phyloP scores from a whole-genome alignment of 2,888 invertebrate species.

The Anthrax anthrax region DNA sequence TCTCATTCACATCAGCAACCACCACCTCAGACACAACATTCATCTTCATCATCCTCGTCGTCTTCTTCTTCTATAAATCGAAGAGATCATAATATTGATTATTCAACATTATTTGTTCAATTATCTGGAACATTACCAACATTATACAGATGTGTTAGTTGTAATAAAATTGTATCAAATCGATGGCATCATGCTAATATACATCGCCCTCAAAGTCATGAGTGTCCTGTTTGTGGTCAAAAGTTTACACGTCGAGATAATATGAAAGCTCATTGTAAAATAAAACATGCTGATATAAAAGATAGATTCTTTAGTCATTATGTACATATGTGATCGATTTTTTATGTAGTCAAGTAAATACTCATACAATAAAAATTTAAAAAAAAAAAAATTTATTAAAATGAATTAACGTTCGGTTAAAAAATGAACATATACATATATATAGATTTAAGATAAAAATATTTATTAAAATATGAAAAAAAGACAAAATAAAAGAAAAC shows the following conservation, averaged over 20 bases:
- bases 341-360: conserved; percentile 17
- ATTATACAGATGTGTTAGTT: conserved; percentile 43
- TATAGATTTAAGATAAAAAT: not conserved
- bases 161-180: conserved; percentile 47
- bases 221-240: conserved; percentile 43
- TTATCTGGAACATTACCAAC: conserved; percentile 34
- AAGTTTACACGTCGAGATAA: conserved; percentile 48
- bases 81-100: conserved; percentile 35
- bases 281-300: conserved; percentile 40
- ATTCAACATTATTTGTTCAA: conserved; percentile 34
- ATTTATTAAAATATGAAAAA: not conserved
- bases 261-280: conserved; percentile 47
- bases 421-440: not conserved
- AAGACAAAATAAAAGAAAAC: conserved; percentile 3
- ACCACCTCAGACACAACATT: conserved; percentile 8
- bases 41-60: conserved; percentile 18
- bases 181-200: conserved; percentile 49
- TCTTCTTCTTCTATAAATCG: conserved; percentile 29
- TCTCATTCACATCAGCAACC: conserved; percentile 5
- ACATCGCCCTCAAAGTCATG: conserved; percentile 43
- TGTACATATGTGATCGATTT: conserved; percentile 38
- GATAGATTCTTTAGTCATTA: conserved; percentile 36
- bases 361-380: not conserved
- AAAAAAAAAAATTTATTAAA: not conserved
- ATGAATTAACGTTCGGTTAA: not conserved